Percentiles rank a stretch among this genome's conserved stretches.
phyloP scores from a whole-genome alignment of 2,113 vertebrate species.

The Sinocyclocheilus grahami region DNA sequence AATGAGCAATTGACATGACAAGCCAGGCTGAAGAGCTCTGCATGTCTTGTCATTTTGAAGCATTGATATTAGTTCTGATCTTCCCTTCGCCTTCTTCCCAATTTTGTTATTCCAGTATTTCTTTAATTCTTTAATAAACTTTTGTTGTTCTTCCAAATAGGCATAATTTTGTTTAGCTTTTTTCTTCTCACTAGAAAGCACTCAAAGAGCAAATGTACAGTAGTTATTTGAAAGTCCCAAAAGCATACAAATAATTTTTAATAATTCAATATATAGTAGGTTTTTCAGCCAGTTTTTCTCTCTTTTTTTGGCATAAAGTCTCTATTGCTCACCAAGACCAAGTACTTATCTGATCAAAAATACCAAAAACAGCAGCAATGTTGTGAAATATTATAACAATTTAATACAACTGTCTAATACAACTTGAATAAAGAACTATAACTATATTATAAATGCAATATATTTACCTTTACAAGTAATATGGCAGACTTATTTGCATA shows the following conservation, averaged over 20 bases:
- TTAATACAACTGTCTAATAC: too few relatives aligned
- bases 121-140: background rate
- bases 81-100: background rate
- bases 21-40: background rate
- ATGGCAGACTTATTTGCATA: background rate
- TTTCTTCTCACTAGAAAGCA: background rate
- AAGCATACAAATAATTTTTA: background rate
- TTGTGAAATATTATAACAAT: too few relatives aligned
- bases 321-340: background rate
- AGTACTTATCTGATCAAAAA: background rate
- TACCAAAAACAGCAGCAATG: too few relatives aligned
- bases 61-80: background rate
- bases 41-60: constrained; percentile 15
- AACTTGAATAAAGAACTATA: too few relatives aligned
- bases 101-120: background rate
- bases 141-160: background rate
- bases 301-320: too few relatives aligned
- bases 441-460: too few relatives aligned
- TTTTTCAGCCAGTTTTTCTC: too few relatives aligned
- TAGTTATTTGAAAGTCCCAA: background rate
- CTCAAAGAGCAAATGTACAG: background rate
- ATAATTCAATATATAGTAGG: background rate
- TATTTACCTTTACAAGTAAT: background rate
- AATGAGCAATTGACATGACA: constrained; percentile 25
- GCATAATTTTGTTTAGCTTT: background rate